These are phyloP conservation scores for Fringilla coelebs DNA, from an alignment of 2,797 vertebrate species.

Conservation along the genomic window DNA sequence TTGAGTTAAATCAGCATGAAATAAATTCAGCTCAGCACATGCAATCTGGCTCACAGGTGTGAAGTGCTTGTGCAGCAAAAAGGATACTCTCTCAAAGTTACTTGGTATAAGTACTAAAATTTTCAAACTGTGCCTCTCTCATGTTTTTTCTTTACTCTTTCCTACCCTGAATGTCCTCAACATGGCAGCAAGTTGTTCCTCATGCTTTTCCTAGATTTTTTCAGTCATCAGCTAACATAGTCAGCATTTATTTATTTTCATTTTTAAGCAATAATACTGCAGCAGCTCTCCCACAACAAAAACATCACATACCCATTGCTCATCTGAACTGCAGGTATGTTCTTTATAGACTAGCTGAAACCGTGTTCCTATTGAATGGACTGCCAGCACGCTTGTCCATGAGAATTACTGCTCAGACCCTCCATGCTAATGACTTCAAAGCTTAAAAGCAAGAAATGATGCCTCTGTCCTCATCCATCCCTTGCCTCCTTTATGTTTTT, in stretches of 20 bases:
- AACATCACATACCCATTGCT: slow-evolving; percentile 73
- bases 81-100: not conserved
- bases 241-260: slow-evolving; percentile 64
- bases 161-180: slow-evolving; percentile 33
- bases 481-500: slow-evolving; percentile 53
- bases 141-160: slow-evolving; percentile 58
- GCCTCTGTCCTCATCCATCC: slow-evolving; percentile 54
- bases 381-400: slow-evolving; percentile 87
- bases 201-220: slow-evolving; percentile 64
- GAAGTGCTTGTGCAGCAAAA: slow-evolving; percentile 33
- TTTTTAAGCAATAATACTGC: slow-evolving; percentile 65
- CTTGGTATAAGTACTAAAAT: slow-evolving; percentile 41
- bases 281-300: slow-evolving; percentile 57
- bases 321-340: slow-evolving; percentile 68
- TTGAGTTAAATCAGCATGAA: slow-evolving; percentile 55
- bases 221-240: slow-evolving; percentile 56
- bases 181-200: slow-evolving; percentile 48
- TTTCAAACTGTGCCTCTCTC: slow-evolving; percentile 47
- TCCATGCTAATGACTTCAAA: slow-evolving; percentile 35
- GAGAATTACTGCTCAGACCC: slow-evolving; percentile 68
- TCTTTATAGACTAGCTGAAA: slow-evolving; percentile 48
- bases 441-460: slow-evolving; percentile 38
- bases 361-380: slow-evolving; percentile 62
- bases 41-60: slow-evolving; percentile 55
- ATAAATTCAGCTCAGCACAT: slow-evolving; percentile 43